Evolutionary conservation across 2,113 vertebrate species (phyloP).

Genomic region (Festucalex cinctus): DNA sequence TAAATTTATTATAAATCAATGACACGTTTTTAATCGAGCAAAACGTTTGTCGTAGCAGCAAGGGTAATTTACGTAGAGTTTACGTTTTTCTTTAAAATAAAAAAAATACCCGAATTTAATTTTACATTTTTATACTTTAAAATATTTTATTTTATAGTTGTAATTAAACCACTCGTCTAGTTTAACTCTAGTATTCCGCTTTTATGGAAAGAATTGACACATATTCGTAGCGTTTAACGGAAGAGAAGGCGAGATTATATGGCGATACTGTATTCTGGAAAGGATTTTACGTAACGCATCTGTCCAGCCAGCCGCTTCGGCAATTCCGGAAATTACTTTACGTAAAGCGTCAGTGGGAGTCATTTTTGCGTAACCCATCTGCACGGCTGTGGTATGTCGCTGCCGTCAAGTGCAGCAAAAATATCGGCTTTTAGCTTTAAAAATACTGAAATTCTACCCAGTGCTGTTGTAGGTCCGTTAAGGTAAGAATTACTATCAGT

Average conservation of each 20-base stretch:
- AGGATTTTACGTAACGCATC: constrained; percentile 59
- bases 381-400: constrained; percentile 29
- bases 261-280: constrained; percentile 39
- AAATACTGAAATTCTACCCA: not conserved
- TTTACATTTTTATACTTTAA: not conserved
- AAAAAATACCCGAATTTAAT: not conserved
- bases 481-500: constrained; percentile 41
- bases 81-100: not conserved
- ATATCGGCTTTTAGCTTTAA: constrained; percentile 7
- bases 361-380: constrained; percentile 61
- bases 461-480: not conserved
- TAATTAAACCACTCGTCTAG: not conserved
- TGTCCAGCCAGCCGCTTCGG: constrained; percentile 29
- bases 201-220: not conserved
- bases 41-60: not conserved
- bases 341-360: constrained; percentile 26
- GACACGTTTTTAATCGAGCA: not conserved
- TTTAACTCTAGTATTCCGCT: not conserved
- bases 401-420: constrained; percentile 7
- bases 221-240: not conserved
- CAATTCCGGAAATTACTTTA: not conserved
- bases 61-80: not conserved
- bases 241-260: constrained; percentile 43
- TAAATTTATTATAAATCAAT: not conserved
- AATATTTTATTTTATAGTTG: not conserved